A percentile compares a stretch with the other conserved stretches of the same genome.
phyloP scores from a whole-genome alignment of 2,888 invertebrate species.

The Drosophila picticornis region DNA sequence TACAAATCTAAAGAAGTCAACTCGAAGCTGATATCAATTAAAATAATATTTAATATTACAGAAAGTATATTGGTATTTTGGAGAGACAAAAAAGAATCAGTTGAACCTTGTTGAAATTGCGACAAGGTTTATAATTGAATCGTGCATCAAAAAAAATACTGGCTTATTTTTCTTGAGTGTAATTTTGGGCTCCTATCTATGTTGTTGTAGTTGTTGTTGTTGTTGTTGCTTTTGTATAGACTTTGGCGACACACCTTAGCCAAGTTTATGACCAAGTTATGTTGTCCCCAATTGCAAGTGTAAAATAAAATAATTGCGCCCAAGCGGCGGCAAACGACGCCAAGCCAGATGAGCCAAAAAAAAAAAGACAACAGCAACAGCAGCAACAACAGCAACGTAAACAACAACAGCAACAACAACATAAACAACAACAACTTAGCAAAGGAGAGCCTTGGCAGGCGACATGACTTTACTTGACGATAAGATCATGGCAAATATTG shows the following conservation, averaged over 20 bases:
- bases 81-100: neutral
- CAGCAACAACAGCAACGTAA: conserved; percentile 1
- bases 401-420: conserved; percentile 4
- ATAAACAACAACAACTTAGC: conserved; percentile 13
- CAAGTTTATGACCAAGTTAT: conserved; percentile 53
- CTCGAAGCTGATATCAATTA: neutral
- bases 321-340: conserved; percentile 57
- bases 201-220: neutral
- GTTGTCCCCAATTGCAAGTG: conserved; percentile 66
- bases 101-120: neutral
- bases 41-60: too few relatives aligned
- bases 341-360: conserved; percentile 36
- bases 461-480: conserved; percentile 77
- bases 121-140: neutral
- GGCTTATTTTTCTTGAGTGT: neutral
- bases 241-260: conserved; percentile 45
- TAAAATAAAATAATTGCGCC: conserved; percentile 78
- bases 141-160: neutral
- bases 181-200: neutral
- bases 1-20: neutral
- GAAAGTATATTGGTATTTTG: neutral
- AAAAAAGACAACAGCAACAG: conserved; percentile 15
- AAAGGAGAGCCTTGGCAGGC: conserved; percentile 69
- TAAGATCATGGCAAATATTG: conserved; percentile 81
- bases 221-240: neutral